Conservation (phyloP, 2,888 invertebrate genomes). For the Meta bourneti region DNA sequence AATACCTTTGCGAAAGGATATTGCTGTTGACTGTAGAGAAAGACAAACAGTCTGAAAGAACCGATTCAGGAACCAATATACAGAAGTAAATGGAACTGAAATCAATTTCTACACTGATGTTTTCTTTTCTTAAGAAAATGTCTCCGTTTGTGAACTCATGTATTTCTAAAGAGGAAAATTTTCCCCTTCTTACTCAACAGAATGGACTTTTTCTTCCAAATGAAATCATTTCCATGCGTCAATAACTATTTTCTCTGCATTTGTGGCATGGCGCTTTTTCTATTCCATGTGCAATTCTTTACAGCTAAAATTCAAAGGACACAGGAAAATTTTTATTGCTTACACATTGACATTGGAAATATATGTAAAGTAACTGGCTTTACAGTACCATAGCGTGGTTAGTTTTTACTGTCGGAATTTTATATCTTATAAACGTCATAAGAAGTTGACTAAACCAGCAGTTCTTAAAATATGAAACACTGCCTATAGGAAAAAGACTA, state of each 20-base stretch:
- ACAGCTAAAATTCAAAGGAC: too few relatives aligned
- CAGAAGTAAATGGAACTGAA: slow-evolving; percentile 74
- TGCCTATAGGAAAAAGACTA: too few relatives aligned
- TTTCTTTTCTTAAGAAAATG: slow-evolving; percentile 55
- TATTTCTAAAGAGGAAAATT: slow-evolving; percentile 42
- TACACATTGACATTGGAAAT: too few relatives aligned
- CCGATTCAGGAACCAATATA: slow-evolving; percentile 72
- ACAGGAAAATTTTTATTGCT: too few relatives aligned
- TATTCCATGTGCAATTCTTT: too few relatives aligned
- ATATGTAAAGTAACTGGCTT: too few relatives aligned
- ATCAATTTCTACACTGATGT: slow-evolving; percentile 73
- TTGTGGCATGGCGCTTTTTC: not conserved
- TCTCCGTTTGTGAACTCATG: slow-evolving; percentile 38
- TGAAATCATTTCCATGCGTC: slow-evolving; percentile 44
- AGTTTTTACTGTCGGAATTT: too few relatives aligned
- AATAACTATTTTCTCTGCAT: not conserved
- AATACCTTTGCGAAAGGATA: slow-evolving; percentile 72
- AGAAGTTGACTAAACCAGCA: too few relatives aligned
- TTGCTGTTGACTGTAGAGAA: slow-evolving; percentile 75
- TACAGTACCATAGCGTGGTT: too few relatives aligned
- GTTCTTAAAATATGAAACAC: too few relatives aligned
- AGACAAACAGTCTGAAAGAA: slow-evolving; percentile 73
- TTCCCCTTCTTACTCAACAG: slow-evolving; percentile 14
- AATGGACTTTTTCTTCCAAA: slow-evolving; percentile 36
- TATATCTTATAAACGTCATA: too few relatives aligned